A percentile compares a stretch with the other conserved stretches of the same genome.
These are phyloP conservation scores for Sphyrna mokarran DNA, from an alignment of 2,113 vertebrate species.

Conservation along the genomic window DNA sequence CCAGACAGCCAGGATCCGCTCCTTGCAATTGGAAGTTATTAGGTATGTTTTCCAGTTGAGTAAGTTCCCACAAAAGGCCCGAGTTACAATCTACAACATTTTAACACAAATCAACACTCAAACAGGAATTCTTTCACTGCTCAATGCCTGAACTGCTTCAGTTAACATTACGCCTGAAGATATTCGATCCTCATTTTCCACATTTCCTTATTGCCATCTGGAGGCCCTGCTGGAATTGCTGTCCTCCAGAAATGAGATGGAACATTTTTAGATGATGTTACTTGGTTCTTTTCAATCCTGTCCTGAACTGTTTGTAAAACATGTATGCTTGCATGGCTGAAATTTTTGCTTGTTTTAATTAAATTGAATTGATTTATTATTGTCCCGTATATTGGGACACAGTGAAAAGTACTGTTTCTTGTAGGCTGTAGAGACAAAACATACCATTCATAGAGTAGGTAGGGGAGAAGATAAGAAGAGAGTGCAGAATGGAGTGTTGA, in stretches of 20 bases:
- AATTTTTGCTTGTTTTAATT: neutral
- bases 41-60: neutral
- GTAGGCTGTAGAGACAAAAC: too few species aligned
- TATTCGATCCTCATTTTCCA: neutral
- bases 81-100: neutral
- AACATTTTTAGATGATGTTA: neutral
- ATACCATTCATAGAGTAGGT: too few species aligned
- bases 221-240: neutral
- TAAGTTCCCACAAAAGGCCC: neutral
- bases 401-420: too few species aligned
- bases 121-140: neutral
- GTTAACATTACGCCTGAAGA: neutral
- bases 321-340: neutral
- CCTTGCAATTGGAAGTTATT: neutral
- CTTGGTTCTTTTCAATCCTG: neutral
- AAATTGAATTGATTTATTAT: too few species aligned
- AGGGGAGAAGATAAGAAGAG: too few species aligned
- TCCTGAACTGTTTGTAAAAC: neutral
- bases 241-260: neutral
- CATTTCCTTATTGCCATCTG: neutral
- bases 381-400: too few species aligned
- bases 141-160: neutral
- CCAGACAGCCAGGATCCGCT: neutral
- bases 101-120: neutral
- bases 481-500: too few species aligned